Evolutionary conservation across 2,797 vertebrate genomes (phyloP), one percentile per base, ranked within the genome.

Genomic region (Gallirallus australis): DNA sequence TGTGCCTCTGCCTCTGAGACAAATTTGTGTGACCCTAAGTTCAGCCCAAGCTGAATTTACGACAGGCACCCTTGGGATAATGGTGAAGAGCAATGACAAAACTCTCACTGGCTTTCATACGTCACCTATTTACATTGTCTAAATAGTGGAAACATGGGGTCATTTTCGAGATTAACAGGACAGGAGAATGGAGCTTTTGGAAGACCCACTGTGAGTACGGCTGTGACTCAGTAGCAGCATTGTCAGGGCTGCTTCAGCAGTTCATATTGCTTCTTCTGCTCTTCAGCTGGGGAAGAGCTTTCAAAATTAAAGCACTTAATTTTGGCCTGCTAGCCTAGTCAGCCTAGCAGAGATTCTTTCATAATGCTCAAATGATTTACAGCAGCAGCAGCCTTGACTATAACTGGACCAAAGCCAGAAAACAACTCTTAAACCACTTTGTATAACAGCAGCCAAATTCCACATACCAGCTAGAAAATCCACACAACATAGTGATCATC

Each of bases 381-480:
- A 94, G 77, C 63, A 82, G 59, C 48, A 94, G 40, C 70, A 83
- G 65, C 40, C 53, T 54, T 90, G 72, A 59, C 82, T 94, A 17
- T 60, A 82, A 59, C 61, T 92, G 94, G 92, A 88, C 27, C 31
- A 77, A 61, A 83, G 93, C 89, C 94, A 97, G 94, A 59, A 78
- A 82, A 78, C 20, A 63, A 20, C 57, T 73, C 75, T 86, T 90
- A 93, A 93, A 73, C 25, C 25, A 33, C 47, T 59, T 65, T 4
- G 0, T 42, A 27, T 77, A 83, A 69, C 5, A 4, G 33, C 64
- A 96, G 90, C 91, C 95, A 95, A 94, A 89, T 96, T 96, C 93
- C 86, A 82, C 76, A 88, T 82, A 68, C 30, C 57, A 60, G 45
- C 93, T 89, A 90, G 70, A 97, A 94, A 95, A 91, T 90, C 90